phyloP scores from a whole-genome alignment of 2,888 invertebrate genomes.

The Leptura quadrifasciata region DNA sequence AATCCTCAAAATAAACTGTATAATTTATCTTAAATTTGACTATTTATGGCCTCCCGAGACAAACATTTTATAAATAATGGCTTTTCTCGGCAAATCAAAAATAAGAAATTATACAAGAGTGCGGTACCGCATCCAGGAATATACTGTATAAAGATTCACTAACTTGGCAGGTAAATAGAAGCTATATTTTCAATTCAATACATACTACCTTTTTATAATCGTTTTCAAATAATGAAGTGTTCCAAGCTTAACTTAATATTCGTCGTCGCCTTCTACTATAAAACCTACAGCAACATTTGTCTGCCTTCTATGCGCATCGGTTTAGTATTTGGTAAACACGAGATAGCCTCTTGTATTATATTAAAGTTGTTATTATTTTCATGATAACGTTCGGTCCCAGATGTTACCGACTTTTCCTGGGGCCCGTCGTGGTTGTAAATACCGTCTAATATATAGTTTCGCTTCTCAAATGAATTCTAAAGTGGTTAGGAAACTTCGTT shows the following conservation, averaged over 20 bases:
- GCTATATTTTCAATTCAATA: too few relatives aligned
- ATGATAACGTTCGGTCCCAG: constrained; percentile 52
- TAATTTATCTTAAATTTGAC: too few relatives aligned
- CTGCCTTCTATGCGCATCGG: constrained; percentile 41
- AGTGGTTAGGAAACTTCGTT: constrained; percentile 30
- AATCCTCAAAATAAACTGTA: too few relatives aligned
- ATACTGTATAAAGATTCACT: too few relatives aligned
- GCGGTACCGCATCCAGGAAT: too few relatives aligned
- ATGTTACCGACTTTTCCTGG: constrained; percentile 52
- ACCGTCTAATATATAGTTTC: constrained; percentile 46
- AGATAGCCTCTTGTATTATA: constrained; percentile 48
- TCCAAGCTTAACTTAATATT: constrained; percentile 14
- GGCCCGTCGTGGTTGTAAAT: constrained; percentile 49
- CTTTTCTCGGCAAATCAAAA: too few relatives aligned
- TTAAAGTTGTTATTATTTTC: constrained; percentile 58
- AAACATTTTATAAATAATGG: too few relatives aligned
- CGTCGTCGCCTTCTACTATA: constrained; percentile 23
- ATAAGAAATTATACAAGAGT: too few relatives aligned
- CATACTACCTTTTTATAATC: too few relatives aligned
- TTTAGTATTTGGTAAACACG: constrained; percentile 46
- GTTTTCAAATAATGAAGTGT: not conserved
- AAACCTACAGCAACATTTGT: constrained; percentile 31
- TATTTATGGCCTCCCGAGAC: too few relatives aligned
- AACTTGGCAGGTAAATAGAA: too few relatives aligned
- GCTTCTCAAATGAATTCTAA: constrained; percentile 47